Evolutionary conservation across 37 sponge, comb jelly and placozoan genomes (phyloP), one percentile per base, ranked within the genome.

Genomic region (Diacarnus erythraeanus): DNA sequence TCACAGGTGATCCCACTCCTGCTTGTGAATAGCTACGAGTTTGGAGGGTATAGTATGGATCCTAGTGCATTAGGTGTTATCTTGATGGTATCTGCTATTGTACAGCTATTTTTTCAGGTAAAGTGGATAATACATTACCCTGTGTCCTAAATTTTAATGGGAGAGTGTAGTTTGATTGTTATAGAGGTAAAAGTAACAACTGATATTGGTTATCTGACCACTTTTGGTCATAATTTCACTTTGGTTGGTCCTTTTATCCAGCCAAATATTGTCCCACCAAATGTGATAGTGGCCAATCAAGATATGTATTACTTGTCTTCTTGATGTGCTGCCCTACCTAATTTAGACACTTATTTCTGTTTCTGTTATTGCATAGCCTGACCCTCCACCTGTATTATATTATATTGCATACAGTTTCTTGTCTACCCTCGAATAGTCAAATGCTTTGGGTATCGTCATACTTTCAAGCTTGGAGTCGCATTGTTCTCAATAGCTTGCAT

Each of bases 1-100:
- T 47, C 12, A 47, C 51, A 47, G 6, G 51, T 87, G 8, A 66
- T 84, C 39, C 94, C 94, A 10, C 68, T 94, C 39, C 42, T 94
- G 37, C 76, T 94, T 85, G 94, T 94, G 38, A 87, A 80, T 4
- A 42, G 79, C 38, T 69, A 94, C 57, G 75, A 64, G 22, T 68
- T 84, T 64, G 94, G 94, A 23, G 94, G 94, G 6, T 94, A 87
- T 44, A 20, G 68, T 17, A 76, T 94, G 85, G 91, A 90, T 43
- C 85, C 72, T 68, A 87, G 70, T 81, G 94, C 90, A 54, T 80
- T 94, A 29, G 88, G 87, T 38, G 66, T 90, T 0, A 17, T 90
- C n/a, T 34, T 90, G 23, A 79, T 78, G 54, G 26, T 71, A 5
- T 74, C 59, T 6, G 80, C 77, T 38, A 35, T 63, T 29, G 5